These are phyloP conservation scores for Eurosta solidaginis DNA, from an alignment of 1,140 invertebrate genomes.

Conservation along the genomic window DNA sequence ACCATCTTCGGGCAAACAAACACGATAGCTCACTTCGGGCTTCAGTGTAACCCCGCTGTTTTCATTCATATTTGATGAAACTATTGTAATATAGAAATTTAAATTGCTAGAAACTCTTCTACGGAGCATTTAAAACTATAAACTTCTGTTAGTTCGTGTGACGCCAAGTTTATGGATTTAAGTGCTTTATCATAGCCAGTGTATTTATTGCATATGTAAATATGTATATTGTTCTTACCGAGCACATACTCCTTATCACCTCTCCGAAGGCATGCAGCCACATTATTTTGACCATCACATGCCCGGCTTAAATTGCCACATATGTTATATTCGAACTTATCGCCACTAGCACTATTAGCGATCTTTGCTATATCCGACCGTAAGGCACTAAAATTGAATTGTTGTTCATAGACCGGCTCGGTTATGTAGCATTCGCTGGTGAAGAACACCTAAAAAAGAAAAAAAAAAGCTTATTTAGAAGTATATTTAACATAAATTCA, in stretches of 20 bases:
- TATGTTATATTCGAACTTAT: conserved; percentile 53
- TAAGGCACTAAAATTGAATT: conserved; percentile 49
- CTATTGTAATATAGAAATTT: too few relatives aligned
- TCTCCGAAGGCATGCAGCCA: conserved; percentile 49
- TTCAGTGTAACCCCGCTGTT: too few relatives aligned
- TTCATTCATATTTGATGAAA: too few relatives aligned
- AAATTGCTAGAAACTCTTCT: too few relatives aligned
- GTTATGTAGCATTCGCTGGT: conserved; percentile 44
- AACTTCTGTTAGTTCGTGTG: too few relatives aligned
- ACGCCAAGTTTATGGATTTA: too few relatives aligned
- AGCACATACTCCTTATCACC: conserved; percentile 50
- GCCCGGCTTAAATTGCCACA: conserved; percentile 46
- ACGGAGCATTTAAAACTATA: too few relatives aligned
- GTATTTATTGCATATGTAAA: not conserved
- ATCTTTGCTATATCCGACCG: conserved; percentile 49
- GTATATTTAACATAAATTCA: conserved; percentile 13
- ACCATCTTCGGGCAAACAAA: too few relatives aligned
- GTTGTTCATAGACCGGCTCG: conserved; percentile 51
- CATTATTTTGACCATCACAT: conserved; percentile 47
- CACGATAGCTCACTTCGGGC: too few relatives aligned
- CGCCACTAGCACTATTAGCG: conserved; percentile 33
- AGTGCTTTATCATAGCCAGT: not conserved
- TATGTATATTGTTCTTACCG: conserved; percentile 39
- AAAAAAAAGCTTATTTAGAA: not conserved
- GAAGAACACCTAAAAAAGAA: conserved; percentile 41